phyloP scores from a whole-genome alignment of 2,113 vertebrate species.

The Pipa parva region DNA sequence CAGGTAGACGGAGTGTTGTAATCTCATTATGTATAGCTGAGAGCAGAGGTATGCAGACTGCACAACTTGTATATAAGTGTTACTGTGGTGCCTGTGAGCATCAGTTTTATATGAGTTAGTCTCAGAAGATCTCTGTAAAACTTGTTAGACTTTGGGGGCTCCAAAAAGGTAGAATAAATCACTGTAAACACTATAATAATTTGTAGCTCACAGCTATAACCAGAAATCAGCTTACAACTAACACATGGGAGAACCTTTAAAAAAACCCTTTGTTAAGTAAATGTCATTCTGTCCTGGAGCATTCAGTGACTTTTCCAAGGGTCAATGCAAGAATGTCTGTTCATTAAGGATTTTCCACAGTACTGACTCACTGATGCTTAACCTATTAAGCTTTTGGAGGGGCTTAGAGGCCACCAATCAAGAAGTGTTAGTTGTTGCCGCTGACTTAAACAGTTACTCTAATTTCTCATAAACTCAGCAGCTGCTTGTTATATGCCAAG shows the following conservation, averaged over 20 bases:
- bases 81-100: constrained; percentile 20
- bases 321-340: constrained; percentile 24
- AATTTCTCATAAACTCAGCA: background rate
- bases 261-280: constrained; percentile 8
- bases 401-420: background rate
- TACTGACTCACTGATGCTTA: constrained; percentile 10
- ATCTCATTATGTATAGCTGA: constrained; percentile 42
- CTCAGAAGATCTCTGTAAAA: constrained; percentile 11
- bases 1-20: constrained; percentile 33
- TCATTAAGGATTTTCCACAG: constrained; percentile 17
- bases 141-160: constrained; percentile 10
- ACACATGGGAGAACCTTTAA: constrained; percentile 4
- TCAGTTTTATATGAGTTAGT: constrained; percentile 4
- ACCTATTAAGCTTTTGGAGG: constrained; percentile 13
- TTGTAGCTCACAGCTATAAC: constrained; percentile 9
- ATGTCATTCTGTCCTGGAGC: constrained; percentile 8
- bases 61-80: constrained; percentile 27
- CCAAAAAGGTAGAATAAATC: constrained; percentile 5
- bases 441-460: background rate
- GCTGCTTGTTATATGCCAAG: background rate
- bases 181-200: constrained; percentile 3
- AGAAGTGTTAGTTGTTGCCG: background rate
- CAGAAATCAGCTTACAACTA: constrained; percentile 1
- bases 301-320: constrained; percentile 24
- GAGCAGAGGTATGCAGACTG: constrained; percentile 40